Evolutionary conservation across 35 echinoderm and acorn worm species (phyloP).

Genomic region (Heliocidaris tuberculata): DNA sequence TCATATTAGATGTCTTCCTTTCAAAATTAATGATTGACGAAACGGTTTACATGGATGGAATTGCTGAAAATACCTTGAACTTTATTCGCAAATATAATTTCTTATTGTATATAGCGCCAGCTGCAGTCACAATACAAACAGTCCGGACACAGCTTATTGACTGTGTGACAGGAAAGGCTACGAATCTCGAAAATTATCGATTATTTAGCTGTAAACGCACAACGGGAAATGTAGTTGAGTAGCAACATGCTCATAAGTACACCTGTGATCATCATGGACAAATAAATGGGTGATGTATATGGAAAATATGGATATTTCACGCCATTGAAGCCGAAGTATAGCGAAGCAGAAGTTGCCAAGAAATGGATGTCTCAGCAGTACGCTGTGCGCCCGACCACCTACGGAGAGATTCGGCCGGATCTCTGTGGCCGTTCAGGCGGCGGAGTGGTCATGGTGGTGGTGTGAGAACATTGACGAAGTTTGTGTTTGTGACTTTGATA

Average conservation of each 20-base stretch:
- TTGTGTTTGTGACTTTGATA: background rate
- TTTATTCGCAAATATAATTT: too few species aligned
- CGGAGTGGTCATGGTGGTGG: background rate
- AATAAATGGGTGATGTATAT: background rate
- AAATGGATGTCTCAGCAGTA: constrained; percentile 19
- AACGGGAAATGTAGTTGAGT: background rate
- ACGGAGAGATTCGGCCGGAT: background rate
- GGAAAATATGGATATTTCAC: constrained; percentile 25
- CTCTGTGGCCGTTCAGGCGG: background rate
- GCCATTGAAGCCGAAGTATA: background rate
- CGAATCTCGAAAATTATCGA: background rate
- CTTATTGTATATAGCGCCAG: background rate
- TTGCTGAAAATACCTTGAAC: too few species aligned
- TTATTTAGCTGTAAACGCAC: constrained; percentile 11
- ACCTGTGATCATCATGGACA: background rate
- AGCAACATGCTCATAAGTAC: background rate
- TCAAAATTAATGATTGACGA: too few species aligned
- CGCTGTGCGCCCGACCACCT: background rate
- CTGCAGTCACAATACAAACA: background rate
- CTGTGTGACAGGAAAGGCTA: background rate
- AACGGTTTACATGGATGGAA: too few species aligned
- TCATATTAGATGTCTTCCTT: too few species aligned
- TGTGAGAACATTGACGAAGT: background rate
- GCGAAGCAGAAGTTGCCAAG: background rate
- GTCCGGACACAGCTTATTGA: constrained; percentile 11